Base-by-base conservation (phyloP, 2,113 vertebrate genomes). In the Paracanthobrama guichenoti region DNA sequence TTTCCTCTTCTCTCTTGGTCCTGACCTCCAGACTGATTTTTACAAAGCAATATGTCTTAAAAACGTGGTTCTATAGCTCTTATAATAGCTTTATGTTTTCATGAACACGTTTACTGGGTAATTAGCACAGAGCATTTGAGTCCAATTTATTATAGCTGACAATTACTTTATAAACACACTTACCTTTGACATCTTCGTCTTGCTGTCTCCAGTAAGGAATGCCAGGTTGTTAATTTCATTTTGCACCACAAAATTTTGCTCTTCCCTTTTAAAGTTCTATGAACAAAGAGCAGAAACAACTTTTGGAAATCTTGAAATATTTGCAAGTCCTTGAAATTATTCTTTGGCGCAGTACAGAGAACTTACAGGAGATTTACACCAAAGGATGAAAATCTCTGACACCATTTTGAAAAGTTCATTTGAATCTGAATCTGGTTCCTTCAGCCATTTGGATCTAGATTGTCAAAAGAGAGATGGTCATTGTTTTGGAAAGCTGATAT, bases 161-260 rank as follows among this genome's bases (percentile, higher is more conserved):
- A 57, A 31, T 77, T 66, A 31, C 11, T 76, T 4, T 10, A 26
- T 55, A 10, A 48, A 14, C n/a, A 48, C n/a, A 39, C 53, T 89
- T 95, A 98, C 98, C 95, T 99, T 99, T 60, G 97, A 98, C 96
- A 99, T 97, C 93, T 99, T 99, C 79, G 95, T 94, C 88, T 96
- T 97, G 91, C 93, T 96, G 90, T 98, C 97, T 91, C 95, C 96
- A 55, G 96, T 99, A 88, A 99, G 94, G 94, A 99, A 99, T 72
- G 97, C 95, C 93, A 99, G 93, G 90, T 99, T 99, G 93, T 99
- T 99, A 92, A 99, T 99, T 94, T 99, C 97, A 92, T 99, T 98
- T 90, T 99, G 98, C 93, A 99, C 97, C 88, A 99, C 97, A 96
- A 99, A 99, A 93, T 99, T 99, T 91, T 99, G 98, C 92, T 99